Evolutionary conservation across 92 coral and sea anemone species (phyloP), one percentile per base, ranked within the genome.

Genomic region (Hydrozoanthus gracilis): DNA sequence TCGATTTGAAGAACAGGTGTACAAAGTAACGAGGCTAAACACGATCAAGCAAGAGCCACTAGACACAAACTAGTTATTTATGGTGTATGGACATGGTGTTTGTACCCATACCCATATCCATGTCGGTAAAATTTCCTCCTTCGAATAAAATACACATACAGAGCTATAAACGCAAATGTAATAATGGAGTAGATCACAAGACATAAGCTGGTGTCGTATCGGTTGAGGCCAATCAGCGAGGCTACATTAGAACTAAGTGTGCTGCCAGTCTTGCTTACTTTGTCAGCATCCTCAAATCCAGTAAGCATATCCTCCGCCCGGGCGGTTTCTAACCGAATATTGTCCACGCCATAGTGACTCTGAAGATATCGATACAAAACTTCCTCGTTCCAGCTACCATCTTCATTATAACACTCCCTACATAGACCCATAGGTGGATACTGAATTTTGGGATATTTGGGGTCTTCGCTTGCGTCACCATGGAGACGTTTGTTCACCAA

Each of bases 181-280:
- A 95, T 95, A 8, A 94, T 84, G 4, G 95, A 88, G 64, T 97
- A 97, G 7, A 97, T 90, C 75, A 97, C 92, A 7, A 97, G 88
- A 89, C 99, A 97, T 73, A 97, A 77, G 77, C 99, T 97, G 16
- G 99, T 91, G 65, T 97, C 99, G 39, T 93, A 83, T 67, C 88
- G 76, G 46, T 83, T 95, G 82, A 97, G 82, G 70, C 98, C 95
- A 66, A 97, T 88, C 84, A 51, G 85, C 6, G 73, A 92, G 14
- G 87, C 90, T 65, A 87, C 80, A 82, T 18, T 83, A 86, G 83
- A 87, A 16, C 72, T 69, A 49, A 72, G 48, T 52, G 62, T 86
- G 70, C 87, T 71, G 17, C 71, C n/a, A 66, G 11, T 68, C 85
- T 76, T 86, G 52, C 99, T 97, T 97, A 97, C 99, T 83, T 87